Evolutionary conservation across 2,113 vertebrate species (phyloP).

Genomic region (Platichthys stellatus): DNA sequence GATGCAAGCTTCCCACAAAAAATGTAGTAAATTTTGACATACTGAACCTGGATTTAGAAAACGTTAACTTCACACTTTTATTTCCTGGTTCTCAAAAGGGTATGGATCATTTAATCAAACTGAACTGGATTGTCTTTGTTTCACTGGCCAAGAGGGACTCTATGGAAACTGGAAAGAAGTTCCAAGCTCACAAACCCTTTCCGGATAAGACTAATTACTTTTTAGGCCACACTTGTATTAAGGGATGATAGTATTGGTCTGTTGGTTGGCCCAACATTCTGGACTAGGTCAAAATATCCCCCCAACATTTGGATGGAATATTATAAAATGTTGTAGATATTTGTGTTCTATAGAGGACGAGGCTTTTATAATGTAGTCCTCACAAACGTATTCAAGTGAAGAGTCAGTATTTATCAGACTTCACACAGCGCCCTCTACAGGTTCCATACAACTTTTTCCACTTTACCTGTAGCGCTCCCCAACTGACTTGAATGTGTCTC

Average conservation of each 20-base stretch:
- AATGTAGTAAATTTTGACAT: background rate
- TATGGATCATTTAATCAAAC: background rate
- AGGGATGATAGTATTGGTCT: background rate
- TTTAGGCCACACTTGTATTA: background rate
- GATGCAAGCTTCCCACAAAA: background rate
- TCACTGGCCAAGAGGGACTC: background rate
- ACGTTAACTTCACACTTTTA: background rate
- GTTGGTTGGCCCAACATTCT: background rate
- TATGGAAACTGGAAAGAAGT: background rate
- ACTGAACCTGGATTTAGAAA: background rate
- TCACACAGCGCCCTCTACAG: background rate
- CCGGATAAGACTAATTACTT: background rate
- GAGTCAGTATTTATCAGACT: background rate
- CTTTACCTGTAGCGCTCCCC: background rate
- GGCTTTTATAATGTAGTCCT: background rate
- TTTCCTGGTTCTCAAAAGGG: background rate
- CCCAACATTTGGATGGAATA: constrained; percentile 5
- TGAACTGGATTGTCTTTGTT: background rate
- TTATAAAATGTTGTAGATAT: background rate
- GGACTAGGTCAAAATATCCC: background rate
- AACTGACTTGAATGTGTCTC: background rate
- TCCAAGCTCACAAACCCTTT: constrained; percentile 6
- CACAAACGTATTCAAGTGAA: background rate
- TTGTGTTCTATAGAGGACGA: background rate
- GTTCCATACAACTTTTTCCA: background rate